A percentile compares a stretch with the other conserved stretches of the same genome.
Evolutionary conservation across 2,797 vertebrate species (phyloP).

Genomic region (Triplophysa bombifrons): DNA sequence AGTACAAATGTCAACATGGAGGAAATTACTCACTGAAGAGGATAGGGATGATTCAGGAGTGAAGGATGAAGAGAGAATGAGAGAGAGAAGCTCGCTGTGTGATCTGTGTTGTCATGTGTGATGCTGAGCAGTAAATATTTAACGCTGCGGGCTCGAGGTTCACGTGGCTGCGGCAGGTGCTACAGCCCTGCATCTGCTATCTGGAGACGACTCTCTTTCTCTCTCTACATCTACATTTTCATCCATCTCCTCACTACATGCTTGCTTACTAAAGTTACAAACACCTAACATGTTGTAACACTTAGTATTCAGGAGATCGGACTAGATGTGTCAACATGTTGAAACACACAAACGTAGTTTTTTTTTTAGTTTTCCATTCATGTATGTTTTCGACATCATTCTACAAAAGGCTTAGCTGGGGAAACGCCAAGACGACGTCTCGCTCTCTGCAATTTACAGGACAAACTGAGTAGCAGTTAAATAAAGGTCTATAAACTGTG

Average conservation of each 20-base stretch:
- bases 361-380: not conserved
- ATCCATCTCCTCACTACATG: slow-evolving; percentile 21
- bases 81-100: slow-evolving; percentile 24
- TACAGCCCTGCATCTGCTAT: slow-evolving; percentile 30
- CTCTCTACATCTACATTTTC: slow-evolving; percentile 20
- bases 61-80: slow-evolving; percentile 29
- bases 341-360: too few relatives aligned
- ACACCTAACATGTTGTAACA: slow-evolving; percentile 24
- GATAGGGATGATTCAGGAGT: not conserved
- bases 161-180: slow-evolving; percentile 57
- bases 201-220: slow-evolving; percentile 25
- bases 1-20: not conserved
- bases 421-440: not conserved
- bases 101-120: slow-evolving; percentile 46
- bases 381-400: not conserved
- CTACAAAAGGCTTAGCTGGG: not conserved
- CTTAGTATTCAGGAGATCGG: slow-evolving; percentile 18
- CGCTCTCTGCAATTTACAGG: slow-evolving; percentile 29
- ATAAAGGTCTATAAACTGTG: slow-evolving; percentile 27
- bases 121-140: slow-evolving; percentile 57
- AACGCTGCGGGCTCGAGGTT: slow-evolving; percentile 44
- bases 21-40: not conserved
- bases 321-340: not conserved
- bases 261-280: slow-evolving; percentile 14
- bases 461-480: slow-evolving; percentile 32